phyloP scores from a whole-genome alignment of 2,797 vertebrate genomes.

The Galagoides demidoff region DNA sequence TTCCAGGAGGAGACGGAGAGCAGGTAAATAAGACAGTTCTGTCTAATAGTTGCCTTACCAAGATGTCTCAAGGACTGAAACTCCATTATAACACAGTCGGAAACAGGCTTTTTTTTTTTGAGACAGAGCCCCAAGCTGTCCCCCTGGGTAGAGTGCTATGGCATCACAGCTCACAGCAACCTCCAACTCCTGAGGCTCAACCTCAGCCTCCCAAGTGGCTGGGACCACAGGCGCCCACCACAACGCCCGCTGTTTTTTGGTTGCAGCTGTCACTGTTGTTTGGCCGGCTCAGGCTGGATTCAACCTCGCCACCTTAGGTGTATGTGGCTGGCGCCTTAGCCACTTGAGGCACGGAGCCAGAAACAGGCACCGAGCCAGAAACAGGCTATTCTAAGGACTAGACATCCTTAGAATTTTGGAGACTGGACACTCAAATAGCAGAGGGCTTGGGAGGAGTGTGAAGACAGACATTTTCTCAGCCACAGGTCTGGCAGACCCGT shows the following conservation, averaged over 20 bases:
- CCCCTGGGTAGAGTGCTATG: too few species aligned
- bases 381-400: background rate
- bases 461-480: background rate
- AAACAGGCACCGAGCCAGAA: background rate
- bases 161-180: too few species aligned
- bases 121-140: too few species aligned
- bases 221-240: too few species aligned
- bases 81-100: background rate
- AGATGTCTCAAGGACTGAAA: background rate
- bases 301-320: too few species aligned
- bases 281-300: too few species aligned
- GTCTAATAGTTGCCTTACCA: background rate
- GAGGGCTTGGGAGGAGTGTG: background rate
- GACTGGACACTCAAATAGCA: background rate
- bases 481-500: background rate
- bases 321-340: too few species aligned
- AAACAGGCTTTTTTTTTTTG: background rate
- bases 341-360: too few species aligned
- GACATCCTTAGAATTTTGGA: background rate
- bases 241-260: too few species aligned
- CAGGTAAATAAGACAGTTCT: background rate
- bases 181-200: too few species aligned
- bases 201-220: too few species aligned
- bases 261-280: too few species aligned
- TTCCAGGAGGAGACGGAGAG: background rate